A percentile compares a stretch with the other conserved stretches of the same genome.
These are phyloP conservation scores for Oncorhynchus masou DNA, from an alignment of 2,113 vertebrate species.

Conservation along the genomic window DNA sequence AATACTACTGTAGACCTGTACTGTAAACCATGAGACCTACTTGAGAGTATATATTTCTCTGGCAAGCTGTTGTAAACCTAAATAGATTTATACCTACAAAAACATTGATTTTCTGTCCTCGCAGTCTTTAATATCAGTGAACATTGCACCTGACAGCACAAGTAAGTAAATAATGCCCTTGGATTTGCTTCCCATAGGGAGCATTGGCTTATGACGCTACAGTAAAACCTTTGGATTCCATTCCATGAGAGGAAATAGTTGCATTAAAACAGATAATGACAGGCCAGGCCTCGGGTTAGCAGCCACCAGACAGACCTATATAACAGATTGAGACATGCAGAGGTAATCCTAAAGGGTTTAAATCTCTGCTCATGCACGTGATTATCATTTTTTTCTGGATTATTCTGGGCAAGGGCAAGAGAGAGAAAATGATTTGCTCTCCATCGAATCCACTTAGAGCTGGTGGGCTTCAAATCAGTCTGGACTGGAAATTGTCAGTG, in stretches of 20 bases:
- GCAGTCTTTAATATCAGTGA: no score
- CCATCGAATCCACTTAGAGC: constrained; percentile 38
- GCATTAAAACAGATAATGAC: constrained; percentile 62
- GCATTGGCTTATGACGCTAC: constrained; percentile 45
- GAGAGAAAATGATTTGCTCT: constrained; percentile 24
- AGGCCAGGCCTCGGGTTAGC: constrained; percentile 37
- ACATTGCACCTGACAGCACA: constrained; percentile 14
- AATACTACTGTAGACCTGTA: neutral
- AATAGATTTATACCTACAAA: no score
- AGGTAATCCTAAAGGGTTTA: constrained; percentile 76
- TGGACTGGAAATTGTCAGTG: constrained; percentile 15
- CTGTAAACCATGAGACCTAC: constrained; percentile 4
- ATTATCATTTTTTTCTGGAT: constrained; percentile 64
- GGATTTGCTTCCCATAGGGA: constrained; percentile 15
- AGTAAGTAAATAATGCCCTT: neutral
- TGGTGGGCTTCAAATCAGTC: constrained; percentile 28
- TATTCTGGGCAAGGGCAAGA: constrained; percentile 56
- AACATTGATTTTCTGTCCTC: no score
- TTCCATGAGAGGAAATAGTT: constrained; percentile 54
- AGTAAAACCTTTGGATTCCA: constrained; percentile 51
- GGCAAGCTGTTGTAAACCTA: no score
- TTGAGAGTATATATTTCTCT: no score
- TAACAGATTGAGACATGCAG: constrained; percentile 71
- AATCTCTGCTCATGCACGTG: constrained; percentile 68
- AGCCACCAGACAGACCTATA: constrained; percentile 69